phyloP scores from a whole-genome alignment of 2,888 invertebrate species.

The Candidula unifasciata region DNA sequence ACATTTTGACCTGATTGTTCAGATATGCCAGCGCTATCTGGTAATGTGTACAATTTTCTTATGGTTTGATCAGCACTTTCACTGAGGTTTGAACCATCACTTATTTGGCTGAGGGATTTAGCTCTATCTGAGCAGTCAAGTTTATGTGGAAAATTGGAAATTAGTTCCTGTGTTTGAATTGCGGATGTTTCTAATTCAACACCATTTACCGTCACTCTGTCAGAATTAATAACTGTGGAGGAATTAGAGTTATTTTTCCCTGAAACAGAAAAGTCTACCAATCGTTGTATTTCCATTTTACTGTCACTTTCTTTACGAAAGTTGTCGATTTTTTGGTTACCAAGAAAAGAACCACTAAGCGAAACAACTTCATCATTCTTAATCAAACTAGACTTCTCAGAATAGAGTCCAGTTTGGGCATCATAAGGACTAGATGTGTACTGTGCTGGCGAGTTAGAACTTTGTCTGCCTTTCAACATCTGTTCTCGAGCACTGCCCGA shows the following conservation, averaged over 20 bases:
- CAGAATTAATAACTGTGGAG: neutral
- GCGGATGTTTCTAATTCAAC: neutral
- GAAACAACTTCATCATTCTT: neutral
- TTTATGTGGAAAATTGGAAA: neutral
- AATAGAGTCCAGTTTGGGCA: neutral
- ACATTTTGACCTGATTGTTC: neutral
- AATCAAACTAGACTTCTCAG: neutral
- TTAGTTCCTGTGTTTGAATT: neutral
- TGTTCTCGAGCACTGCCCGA: neutral
- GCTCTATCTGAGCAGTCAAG: too few species aligned
- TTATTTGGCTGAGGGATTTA: too few species aligned
- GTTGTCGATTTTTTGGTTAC: neutral
- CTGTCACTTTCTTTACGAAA: neutral
- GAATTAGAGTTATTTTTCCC: neutral
- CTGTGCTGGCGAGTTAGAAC: conserved; percentile 34
- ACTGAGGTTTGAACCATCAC: too few species aligned
- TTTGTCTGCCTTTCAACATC: neutral
- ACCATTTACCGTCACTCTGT: neutral
- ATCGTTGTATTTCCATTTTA: neutral
- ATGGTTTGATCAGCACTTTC: too few species aligned
- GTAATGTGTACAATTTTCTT: too few species aligned
- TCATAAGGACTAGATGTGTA: conserved; percentile 46
- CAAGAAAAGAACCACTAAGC: conserved; percentile 40
- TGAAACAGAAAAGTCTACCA: neutral
- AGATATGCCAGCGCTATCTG: neutral